Conservation (phyloP, 2,113 vertebrate species). For the Tachuris rubrigastra region DNA sequence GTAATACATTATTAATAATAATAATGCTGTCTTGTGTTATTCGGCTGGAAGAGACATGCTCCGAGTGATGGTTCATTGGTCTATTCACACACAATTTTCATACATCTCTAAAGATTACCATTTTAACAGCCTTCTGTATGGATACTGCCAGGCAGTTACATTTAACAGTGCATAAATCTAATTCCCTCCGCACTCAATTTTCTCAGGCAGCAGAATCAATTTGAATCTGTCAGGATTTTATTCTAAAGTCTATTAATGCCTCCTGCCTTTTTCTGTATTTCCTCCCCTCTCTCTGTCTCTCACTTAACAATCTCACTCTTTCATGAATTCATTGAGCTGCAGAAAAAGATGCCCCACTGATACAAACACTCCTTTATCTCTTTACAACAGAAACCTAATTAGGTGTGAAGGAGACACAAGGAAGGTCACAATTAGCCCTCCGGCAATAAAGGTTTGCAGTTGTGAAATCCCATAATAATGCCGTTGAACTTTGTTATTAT, state of each 20-base stretch:
- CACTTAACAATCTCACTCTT: constrained; percentile 50
- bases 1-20: constrained; percentile 51
- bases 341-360: constrained; percentile 48
- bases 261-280: constrained; percentile 8
- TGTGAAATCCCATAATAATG: constrained; percentile 64
- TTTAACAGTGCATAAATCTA: constrained; percentile 73
- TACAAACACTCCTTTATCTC: constrained; percentile 69
- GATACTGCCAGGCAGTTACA: constrained; percentile 66
- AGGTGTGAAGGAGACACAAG: constrained; percentile 66
- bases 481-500: constrained; percentile 57
- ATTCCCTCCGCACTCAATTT: constrained; percentile 70
- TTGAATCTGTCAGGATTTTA: constrained; percentile 74
- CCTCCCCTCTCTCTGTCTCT: neutral
- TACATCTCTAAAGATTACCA: constrained; percentile 70
- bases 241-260: constrained; percentile 69
- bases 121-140: constrained; percentile 68
- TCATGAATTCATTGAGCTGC: constrained; percentile 46
- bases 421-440: constrained; percentile 64
- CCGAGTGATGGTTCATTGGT: constrained; percentile 43
- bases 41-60: constrained; percentile 22
- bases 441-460: constrained; percentile 65
- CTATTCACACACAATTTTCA: constrained; percentile 68
- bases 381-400: constrained; percentile 65
- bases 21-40: constrained; percentile 11
- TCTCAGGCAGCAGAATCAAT: constrained; percentile 74